phyloP scores from a whole-genome alignment of 2,888 invertebrate species.

The Tolmerus cingulatus region DNA sequence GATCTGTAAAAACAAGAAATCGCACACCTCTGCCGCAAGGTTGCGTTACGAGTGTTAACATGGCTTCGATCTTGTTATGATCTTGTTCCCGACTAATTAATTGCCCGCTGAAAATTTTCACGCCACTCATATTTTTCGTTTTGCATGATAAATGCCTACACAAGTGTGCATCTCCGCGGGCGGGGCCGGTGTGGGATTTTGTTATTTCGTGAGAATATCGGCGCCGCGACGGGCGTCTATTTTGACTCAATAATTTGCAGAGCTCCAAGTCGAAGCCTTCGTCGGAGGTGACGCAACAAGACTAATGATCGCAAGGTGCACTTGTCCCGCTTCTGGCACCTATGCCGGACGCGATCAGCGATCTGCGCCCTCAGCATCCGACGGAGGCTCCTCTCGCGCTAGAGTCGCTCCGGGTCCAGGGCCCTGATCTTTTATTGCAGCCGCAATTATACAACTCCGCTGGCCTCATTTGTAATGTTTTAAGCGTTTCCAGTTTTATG shows the following conservation, averaged over 20 bases:
- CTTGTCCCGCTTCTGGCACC: constrained; percentile 14
- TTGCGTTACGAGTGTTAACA: constrained; percentile 45
- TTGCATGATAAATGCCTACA: constrained; percentile 50
- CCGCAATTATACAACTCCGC: neutral
- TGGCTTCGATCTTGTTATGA: constrained; percentile 51
- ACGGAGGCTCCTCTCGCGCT: neutral
- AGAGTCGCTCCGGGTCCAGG: neutral
- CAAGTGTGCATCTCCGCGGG: constrained; percentile 50
- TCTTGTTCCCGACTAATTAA: constrained; percentile 52
- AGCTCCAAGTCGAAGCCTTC: neutral
- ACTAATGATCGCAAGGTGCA: neutral
- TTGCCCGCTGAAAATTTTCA: constrained; percentile 52
- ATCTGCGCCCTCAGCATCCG: neutral
- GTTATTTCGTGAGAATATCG: constrained; percentile 1
- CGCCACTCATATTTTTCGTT: constrained; percentile 51
- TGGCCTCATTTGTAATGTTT: constrained; percentile 19
- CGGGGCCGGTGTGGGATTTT: neutral
- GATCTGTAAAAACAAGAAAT: constrained; percentile 24
- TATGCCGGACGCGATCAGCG: neutral
- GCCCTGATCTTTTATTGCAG: neutral
- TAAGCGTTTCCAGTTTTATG: constrained; percentile 4
- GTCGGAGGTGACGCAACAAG: neutral
- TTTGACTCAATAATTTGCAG: neutral
- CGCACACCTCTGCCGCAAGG: constrained; percentile 17
- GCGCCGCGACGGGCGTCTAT: constrained; percentile 21